phyloP scores from a whole-genome alignment of 2,113 vertebrate genomes.

The Fukomys damarensis region DNA sequence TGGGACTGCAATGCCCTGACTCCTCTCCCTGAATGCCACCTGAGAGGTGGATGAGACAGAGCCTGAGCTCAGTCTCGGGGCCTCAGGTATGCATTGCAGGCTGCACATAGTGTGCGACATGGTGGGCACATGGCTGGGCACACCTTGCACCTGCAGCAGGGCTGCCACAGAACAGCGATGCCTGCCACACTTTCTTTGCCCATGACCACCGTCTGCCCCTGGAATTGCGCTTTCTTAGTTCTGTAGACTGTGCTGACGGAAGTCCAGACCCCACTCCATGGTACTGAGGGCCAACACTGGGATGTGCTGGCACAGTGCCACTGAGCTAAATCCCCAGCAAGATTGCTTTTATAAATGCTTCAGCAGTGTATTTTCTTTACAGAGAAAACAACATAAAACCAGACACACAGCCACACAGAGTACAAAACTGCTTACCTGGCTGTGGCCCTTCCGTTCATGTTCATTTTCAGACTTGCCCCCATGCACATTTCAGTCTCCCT shows the following conservation, averaged over 20 bases:
- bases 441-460: not conserved
- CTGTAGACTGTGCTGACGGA: not conserved
- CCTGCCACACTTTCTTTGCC: not conserved
- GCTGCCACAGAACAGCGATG: not conserved
- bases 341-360: not conserved
- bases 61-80: constrained; percentile 64
- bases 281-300: too few species aligned
- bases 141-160: too few species aligned
- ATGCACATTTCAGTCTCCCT: not conserved
- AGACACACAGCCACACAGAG: not conserved
- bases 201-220: not conserved
- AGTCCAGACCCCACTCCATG: too few species aligned
- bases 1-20: not conserved
- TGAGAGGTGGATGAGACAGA: constrained; percentile 63
- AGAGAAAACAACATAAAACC: not conserved
- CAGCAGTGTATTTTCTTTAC: not conserved
- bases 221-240: too few species aligned
- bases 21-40: constrained; percentile 27
- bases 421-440: not conserved
- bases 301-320: too few species aligned
- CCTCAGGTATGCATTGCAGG: constrained; percentile 9
- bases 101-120: constrained; percentile 59
- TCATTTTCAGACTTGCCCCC: not conserved
- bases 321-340: too few species aligned
- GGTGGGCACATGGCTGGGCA: not conserved